These are phyloP conservation scores for Epinephelus malabaricus DNA, from an alignment of 2,797 vertebrate species.

Conservation along the genomic window DNA sequence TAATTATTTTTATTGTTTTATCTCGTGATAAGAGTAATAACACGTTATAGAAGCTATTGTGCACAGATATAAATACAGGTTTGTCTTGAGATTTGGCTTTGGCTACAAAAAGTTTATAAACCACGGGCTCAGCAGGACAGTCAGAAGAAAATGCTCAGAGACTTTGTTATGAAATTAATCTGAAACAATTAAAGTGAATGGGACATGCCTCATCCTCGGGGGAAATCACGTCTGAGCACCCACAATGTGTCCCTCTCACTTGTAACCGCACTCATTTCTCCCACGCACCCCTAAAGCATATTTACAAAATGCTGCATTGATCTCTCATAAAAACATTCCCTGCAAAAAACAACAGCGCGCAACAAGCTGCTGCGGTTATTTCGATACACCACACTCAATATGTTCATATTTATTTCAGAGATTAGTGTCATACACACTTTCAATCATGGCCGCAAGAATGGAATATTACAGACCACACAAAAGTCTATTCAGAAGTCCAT, in stretches of 20 bases:
- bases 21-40: too few relatives aligned
- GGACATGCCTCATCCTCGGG: neutral
- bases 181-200: neutral
- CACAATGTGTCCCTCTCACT: constrained; percentile 22
- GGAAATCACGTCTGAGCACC: neutral
- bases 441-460: constrained; percentile 1
- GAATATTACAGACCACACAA: constrained; percentile 4
- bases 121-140: neutral
- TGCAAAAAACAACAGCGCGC: neutral
- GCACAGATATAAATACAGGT: too few relatives aligned
- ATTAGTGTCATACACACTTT: constrained; percentile 1
- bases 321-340: neutral
- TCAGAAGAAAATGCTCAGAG: neutral
- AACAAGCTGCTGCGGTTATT: constrained; percentile 17
- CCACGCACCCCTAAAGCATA: constrained; percentile 12
- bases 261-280: constrained; percentile 11
- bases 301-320: neutral
- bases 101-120: too few relatives aligned
- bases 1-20: too few relatives aligned
- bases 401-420: neutral
- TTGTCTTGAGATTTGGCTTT: too few relatives aligned
- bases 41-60: too few relatives aligned
- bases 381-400: constrained; percentile 1
- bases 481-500: constrained; percentile 1
- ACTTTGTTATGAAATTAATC: neutral